A percentile compares a stretch with the other conserved stretches of the same genome.
Evolutionary conservation across 2,797 vertebrate genomes (phyloP).

Genomic region (Brotula barbata): DNA sequence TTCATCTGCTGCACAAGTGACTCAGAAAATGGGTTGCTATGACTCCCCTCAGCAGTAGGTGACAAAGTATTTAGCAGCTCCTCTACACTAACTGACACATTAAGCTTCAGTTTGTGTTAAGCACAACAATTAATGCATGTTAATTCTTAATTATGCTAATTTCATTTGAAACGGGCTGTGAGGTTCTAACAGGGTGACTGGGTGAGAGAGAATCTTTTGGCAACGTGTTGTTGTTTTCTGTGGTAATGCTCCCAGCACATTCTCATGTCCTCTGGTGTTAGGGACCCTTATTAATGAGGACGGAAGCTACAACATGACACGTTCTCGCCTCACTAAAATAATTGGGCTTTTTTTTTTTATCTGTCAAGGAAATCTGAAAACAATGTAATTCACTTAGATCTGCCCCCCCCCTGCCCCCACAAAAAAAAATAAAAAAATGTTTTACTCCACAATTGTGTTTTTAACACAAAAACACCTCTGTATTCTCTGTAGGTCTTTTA

Average conservation of each 20-base stretch:
- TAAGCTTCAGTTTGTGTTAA: conserved; percentile 92
- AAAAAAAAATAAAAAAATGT: conserved; percentile 21
- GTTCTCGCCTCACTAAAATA: conserved; percentile 67
- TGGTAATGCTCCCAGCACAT: conserved; percentile 77
- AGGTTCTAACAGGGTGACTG: conserved; percentile 90
- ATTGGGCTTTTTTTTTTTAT: conserved; percentile 66
- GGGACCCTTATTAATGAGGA: conserved; percentile 76
- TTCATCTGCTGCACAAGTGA: conserved; percentile 15
- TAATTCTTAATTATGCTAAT: conserved; percentile 99
- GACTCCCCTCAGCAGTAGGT: conserved; percentile 88
- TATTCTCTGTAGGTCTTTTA: conserved; percentile 13
- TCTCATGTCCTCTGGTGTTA: conserved; percentile 76
- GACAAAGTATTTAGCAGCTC: conserved; percentile 89
- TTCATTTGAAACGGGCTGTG: conserved; percentile 89
- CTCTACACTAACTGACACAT: conserved; percentile 90
- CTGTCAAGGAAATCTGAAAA: conserved; percentile 50
- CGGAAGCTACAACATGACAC: conserved; percentile 73
- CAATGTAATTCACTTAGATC: conserved; percentile 56
- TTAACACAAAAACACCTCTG: conserved; percentile 19
- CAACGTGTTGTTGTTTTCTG: conserved; percentile 84
- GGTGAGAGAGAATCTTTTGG: conserved; percentile 83
- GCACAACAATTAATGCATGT: conserved; percentile 97
- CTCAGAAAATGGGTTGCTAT: conserved; percentile 66
- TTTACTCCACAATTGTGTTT: conserved; percentile 27
- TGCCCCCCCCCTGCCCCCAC: conserved; percentile 3